phyloP scores from a whole-genome alignment of 2,888 invertebrate species.

The Ligdia adustata region DNA sequence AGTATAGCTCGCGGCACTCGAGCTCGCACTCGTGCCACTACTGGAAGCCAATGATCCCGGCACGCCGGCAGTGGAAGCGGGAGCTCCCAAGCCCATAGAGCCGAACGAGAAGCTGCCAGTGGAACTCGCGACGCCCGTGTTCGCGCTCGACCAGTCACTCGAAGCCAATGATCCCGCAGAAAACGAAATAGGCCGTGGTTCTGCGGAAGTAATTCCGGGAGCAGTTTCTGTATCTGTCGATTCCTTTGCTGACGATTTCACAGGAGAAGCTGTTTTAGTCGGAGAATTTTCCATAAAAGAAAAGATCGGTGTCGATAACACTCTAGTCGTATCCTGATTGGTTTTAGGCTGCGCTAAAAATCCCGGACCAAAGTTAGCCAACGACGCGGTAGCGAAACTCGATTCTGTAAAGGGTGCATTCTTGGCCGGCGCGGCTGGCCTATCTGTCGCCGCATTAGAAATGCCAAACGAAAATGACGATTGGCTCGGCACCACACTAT shows the following conservation, averaged over 20 bases:
- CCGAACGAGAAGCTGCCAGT: neutral
- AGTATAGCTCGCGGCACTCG: slow-evolving; percentile 2
- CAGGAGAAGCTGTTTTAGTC: neutral
- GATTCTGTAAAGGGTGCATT: no score
- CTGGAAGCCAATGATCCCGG: no score
- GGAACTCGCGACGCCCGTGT: slow-evolving; percentile 2
- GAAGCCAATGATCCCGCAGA: neutral
- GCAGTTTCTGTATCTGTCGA: neutral
- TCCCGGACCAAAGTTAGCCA: slow-evolving; percentile 30
- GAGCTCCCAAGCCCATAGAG: neutral
- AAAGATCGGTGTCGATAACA: neutral
- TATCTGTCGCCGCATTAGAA: slow-evolving; percentile 41
- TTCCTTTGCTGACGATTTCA: neutral
- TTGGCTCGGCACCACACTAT: slow-evolving; percentile 38
- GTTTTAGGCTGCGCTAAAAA: neutral
- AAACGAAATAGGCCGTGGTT: neutral
- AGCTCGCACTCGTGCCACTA: no score
- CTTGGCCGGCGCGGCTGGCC: slow-evolving; percentile 5
- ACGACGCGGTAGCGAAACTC: neutral
- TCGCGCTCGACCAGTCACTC: no score
- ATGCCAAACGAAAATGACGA: slow-evolving; percentile 59
- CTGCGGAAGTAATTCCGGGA: neutral
- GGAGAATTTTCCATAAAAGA: neutral
- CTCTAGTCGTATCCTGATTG: neutral
- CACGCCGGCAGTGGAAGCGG: neutral